Base-by-base conservation (phyloP, 2,797 vertebrate genomes). In the Diplodus puntazzo region DNA sequence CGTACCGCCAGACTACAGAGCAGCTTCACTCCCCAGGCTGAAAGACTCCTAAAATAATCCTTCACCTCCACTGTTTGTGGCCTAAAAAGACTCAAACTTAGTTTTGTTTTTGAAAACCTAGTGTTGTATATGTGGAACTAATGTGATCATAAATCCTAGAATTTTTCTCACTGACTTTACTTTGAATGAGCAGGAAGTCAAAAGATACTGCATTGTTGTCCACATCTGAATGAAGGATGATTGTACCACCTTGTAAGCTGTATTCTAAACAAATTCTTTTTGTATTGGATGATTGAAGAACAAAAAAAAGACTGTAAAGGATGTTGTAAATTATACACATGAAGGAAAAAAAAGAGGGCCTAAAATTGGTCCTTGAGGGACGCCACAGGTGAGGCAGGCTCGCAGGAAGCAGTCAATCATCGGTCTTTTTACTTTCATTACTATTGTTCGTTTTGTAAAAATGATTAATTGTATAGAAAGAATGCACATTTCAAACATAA, bases 321-420 rank as follows among this genome's bases (percentile, higher is more conserved):
- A 55, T 25, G 17, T 21, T 1, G 1, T 34, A 11, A 2, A 69
- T 11, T 17, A 34, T 23, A 27, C 18, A n/a, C 11, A 11, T 30
- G 16, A 46, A 27, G 11, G 11, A 45, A 3, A 45, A 49, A 68
- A 59, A 53, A 20, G 20, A 59, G 58, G 25, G 59, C 48, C 48
- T 59, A 64, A 30, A 48, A 14, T 17, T n/a, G 48, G 55, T 43
- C 70, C 48, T 16, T 66, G 70, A n/a, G 65, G 66, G 80, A 69
- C 42, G 5, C 65, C 70, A 23, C 39, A 17, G 0, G 9, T 39
- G 10, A 45, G 11, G 5, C 3, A 1, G 7, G 1, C 1, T 34
- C 6, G 30, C 21, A 54, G 25, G 55, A 61, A 60, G 46, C 39
- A 45, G 0, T 30, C 39, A 55, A 1, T 34, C 0, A 42, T 4